Evolutionary conservation across 2,888 invertebrate genomes (phyloP), one percentile per base, ranked within the genome.

Genomic region (Eristalis arbustorum): DNA sequence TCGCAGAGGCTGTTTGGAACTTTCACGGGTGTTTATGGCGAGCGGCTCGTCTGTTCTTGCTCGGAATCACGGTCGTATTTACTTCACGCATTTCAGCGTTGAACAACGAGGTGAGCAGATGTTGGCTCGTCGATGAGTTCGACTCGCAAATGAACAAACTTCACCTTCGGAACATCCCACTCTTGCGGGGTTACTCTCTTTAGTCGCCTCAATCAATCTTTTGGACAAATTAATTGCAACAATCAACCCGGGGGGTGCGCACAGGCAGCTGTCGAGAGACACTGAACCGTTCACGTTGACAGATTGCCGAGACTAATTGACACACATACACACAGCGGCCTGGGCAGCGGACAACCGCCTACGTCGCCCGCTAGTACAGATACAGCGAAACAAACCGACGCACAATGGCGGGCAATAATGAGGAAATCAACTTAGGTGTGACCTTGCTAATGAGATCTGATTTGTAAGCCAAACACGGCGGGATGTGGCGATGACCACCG

Each of bases 351-450:
- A n/a, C n/a, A 37, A n/a, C 56, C 71, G 63, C 77, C 77, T 61
- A 79, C 72, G 40, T 34, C 49, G 22, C 28, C 14, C 28, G 13
- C 40, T 61, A 10, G 1, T 31, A 31, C 31, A 31, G 31, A 31
- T 1, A 31, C 31, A 31, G 8, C 10, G 10, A 40, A 42, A 28
- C 14, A n/a, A 61, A 13, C 11, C 37, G 22, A 28, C 25, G 18
- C 22, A 69, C 62, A 84, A 82, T 76, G 66, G 75, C 40, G 71
- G 57, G 63, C 34, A 72, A 85, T 76, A 85, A 67, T 42, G 72
- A 84, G 69, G 71, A 78, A 82, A 85, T 71, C 82, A 74, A 69
- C 73, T 85, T 40, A 78, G 85, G 85, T 82, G 82, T 77, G 85
- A 85, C 85, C 85, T 85, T 85, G 85, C 69, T 85, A 82, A 85